A percentile compares a stretch with the other conserved stretches of the same genome.
Conservation (phyloP, 2,797 vertebrate genomes). For the Iguana delicatissima region DNA sequence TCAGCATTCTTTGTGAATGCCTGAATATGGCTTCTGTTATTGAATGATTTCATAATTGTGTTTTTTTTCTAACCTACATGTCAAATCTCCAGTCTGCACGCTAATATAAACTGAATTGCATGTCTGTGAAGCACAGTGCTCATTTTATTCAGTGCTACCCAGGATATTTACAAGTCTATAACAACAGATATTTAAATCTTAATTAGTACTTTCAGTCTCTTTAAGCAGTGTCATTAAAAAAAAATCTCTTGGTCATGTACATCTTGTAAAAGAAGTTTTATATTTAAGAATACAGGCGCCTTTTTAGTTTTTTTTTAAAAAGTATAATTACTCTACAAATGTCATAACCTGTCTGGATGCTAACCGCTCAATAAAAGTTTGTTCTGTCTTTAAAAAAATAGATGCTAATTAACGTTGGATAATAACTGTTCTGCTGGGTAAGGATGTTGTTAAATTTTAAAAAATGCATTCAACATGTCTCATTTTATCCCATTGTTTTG, state of each 20-base stretch:
- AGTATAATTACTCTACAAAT: conserved; percentile 68
- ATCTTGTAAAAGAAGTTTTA: conserved; percentile 74
- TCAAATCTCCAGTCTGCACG: not conserved
- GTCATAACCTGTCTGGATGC: conserved; percentile 66
- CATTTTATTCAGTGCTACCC: conserved; percentile 41
- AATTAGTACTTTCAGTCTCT: conserved; percentile 75
- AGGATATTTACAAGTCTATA: conserved; percentile 68
- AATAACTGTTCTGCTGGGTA: conserved; percentile 52
- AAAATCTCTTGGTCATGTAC: conserved; percentile 63
- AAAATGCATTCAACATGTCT: conserved; percentile 33
- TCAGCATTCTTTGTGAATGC: too few species aligned
- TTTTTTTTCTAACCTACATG: not conserved
- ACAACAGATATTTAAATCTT: conserved; percentile 70
- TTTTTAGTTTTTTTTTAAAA: conserved; percentile 68
- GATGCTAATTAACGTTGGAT: conserved; percentile 62
- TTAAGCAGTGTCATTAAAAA: conserved; percentile 67
- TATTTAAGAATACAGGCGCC: conserved; percentile 67
- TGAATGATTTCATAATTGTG: not conserved
- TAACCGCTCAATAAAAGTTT: conserved; percentile 70
- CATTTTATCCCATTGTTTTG: conserved; percentile 34
- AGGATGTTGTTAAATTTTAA: conserved; percentile 57
- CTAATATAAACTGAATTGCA: conserved; percentile 30
- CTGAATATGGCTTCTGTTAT: not conserved
- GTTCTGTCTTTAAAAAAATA: conserved; percentile 65
- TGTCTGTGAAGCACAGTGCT: conserved; percentile 35